A percentile compares a stretch with the other conserved stretches of the same genome.
These are phyloP conservation scores for Amia ocellicauda DNA, from an alignment of 2,113 vertebrate species.

Conservation along the genomic window DNA sequence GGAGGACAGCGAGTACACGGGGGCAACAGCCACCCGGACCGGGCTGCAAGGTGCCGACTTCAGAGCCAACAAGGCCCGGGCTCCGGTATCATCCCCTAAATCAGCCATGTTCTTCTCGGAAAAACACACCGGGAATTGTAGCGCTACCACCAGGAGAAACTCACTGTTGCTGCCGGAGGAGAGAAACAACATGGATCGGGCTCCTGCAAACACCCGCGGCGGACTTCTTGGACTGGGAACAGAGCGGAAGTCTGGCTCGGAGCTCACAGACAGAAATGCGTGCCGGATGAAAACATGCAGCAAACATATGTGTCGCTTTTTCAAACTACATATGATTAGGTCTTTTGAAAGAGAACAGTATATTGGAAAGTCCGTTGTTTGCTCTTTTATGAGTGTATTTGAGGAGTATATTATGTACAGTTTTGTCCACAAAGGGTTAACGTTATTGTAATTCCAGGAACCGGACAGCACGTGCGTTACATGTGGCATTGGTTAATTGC, in stretches of 20 bases:
- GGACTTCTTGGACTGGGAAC: slow-evolving; percentile 28
- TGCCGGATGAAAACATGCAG: background rate
- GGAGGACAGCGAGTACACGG: slow-evolving; percentile 51
- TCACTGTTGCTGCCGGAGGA: slow-evolving; percentile 56
- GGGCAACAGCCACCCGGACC: slow-evolving; percentile 61
- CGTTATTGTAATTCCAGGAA: slow-evolving; percentile 41
- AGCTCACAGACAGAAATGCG: background rate
- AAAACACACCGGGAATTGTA: slow-evolving; percentile 34
- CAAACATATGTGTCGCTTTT: too few species aligned
- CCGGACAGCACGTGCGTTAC: slow-evolving; percentile 50
- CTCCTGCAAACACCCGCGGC: slow-evolving; percentile 36
- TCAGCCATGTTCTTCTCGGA: slow-evolving; percentile 69
- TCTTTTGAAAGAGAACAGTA: too few species aligned
- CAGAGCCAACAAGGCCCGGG: slow-evolving; percentile 79
- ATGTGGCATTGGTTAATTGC: slow-evolving; percentile 37
- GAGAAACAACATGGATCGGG: slow-evolving; percentile 65
- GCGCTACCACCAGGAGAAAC: slow-evolving; percentile 46
- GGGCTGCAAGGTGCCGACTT: slow-evolving; percentile 86
- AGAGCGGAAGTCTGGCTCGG: slow-evolving; percentile 14
- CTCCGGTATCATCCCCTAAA: slow-evolving; percentile 86
- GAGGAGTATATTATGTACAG: too few species aligned
- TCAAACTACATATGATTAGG: too few species aligned
- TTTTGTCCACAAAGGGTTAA: slow-evolving; percentile 38
- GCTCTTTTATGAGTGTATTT: too few species aligned
- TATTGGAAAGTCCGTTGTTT: too few species aligned